Evolutionary conservation across 2,113 vertebrate genomes (phyloP).

Genomic region (Ctenodactylus gundi): DNA sequence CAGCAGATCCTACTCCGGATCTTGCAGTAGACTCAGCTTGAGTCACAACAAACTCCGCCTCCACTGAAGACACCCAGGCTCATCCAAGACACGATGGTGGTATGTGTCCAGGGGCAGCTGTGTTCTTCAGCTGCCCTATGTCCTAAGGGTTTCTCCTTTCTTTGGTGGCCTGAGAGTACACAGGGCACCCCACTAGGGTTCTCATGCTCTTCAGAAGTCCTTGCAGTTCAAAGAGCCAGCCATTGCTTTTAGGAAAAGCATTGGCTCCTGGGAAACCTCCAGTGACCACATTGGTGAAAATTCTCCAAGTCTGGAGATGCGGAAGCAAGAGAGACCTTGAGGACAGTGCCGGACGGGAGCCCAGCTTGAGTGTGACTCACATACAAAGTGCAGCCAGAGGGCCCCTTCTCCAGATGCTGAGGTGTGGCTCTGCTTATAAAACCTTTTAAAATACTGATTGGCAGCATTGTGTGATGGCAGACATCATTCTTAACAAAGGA

Average conservation of each 20-base stretch:
- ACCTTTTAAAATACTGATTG: not conserved
- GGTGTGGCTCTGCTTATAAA: not conserved
- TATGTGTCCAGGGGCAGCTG: not conserved
- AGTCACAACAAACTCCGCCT: not conserved
- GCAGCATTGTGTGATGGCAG: not conserved
- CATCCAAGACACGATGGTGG: not conserved
- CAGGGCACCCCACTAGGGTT: fast-evolving
- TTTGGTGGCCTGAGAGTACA: not conserved
- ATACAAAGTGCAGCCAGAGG: not conserved
- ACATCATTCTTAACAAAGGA: not conserved
- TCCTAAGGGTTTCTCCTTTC: not conserved
- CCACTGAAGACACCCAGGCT: not conserved
- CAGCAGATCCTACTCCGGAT: slow-evolving; percentile 2
- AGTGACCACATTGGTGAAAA: not conserved
- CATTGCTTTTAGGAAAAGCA: slow-evolving; percentile 67
- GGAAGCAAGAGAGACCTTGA: slow-evolving; percentile 80
- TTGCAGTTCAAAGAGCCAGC: slow-evolving; percentile 51
- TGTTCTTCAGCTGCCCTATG: slow-evolving; percentile 28
- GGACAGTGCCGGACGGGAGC: not conserved
- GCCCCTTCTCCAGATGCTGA: not conserved
- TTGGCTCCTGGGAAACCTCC: not conserved
- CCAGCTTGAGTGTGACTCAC: not conserved
- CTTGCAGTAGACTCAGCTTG: not conserved
- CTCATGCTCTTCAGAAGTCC: slow-evolving; percentile 61
- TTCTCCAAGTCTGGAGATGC: slow-evolving; percentile 67